phyloP scores from a whole-genome alignment of 2,113 vertebrate species.

The Pachycephala philippinensis region DNA sequence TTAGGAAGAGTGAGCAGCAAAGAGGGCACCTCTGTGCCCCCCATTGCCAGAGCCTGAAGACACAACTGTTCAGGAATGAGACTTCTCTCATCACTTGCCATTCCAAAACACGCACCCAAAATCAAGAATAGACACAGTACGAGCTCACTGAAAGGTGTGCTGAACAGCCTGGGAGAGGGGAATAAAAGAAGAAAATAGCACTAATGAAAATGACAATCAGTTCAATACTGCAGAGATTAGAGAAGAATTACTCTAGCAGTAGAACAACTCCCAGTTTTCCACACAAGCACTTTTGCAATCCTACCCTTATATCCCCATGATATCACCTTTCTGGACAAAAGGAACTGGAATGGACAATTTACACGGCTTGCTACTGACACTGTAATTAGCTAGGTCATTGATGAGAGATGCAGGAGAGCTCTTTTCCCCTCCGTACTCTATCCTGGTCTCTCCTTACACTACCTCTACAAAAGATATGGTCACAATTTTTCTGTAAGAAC shows the following conservation, averaged over 20 bases:
- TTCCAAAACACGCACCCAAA: not conserved
- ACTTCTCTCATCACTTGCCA: not conserved
- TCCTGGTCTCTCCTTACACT: not conserved
- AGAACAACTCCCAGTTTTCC: slow-evolving; percentile 11
- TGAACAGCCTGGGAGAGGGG: not conserved
- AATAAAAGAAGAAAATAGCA: not conserved
- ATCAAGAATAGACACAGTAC: not conserved
- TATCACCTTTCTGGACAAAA: not conserved
- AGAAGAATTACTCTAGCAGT: not conserved
- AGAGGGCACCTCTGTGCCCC: not conserved
- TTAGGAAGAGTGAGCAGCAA: not conserved
- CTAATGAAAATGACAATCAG: slow-evolving; percentile 27
- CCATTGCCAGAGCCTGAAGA: not conserved
- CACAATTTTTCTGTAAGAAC: not conserved
- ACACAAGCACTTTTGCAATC: not conserved
- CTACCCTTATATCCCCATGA: not conserved
- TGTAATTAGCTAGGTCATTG: not conserved
- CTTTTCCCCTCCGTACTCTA: not conserved
- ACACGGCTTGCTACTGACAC: not conserved
- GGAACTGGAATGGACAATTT: not conserved
- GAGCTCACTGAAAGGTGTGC: not conserved
- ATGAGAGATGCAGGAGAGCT: not conserved
- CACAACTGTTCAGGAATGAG: not conserved
- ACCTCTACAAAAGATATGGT: not conserved
- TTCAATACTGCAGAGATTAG: not conserved